Base-by-base conservation (phyloP, 2,113 vertebrate species). In the Amblyopsis rosae region DNA sequence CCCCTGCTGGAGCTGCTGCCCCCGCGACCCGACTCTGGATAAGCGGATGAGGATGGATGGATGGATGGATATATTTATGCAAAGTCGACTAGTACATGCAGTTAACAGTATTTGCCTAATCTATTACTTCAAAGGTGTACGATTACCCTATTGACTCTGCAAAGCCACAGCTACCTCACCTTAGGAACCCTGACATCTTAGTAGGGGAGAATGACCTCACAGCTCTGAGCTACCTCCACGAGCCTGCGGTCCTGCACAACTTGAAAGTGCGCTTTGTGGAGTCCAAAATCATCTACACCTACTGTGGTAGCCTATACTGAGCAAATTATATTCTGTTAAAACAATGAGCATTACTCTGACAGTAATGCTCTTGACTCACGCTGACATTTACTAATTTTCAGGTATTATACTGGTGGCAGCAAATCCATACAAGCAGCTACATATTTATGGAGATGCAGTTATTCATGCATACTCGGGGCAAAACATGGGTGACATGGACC, bases 171-270 rank as follows among this genome's bases (percentile, higher is more conserved):
- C 91, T 99, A 72, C 97, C 96, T 11, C 95, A 94, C 0, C 93
- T 99, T 0, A 90, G 97, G 69, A 99, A 99, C 75, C 97, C 98
- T 0, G 98, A 99, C 86, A 96, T 99, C 72, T 93, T 99, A 4
- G 98, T 99, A 71, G 98, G 98, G 15, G 98, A 99, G 92, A 99
- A 99, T 16, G 98, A 99, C 83, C 96, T 99, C 87, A 99, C 98
- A 0, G 96, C 98, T 1, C 97, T 99, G 80, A 99, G 98, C 85
- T 99, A 99, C 66, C 95, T 99, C 60, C 98, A 99, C 0, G 98
- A 99, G 48, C 96, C 98, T 0, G 98, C 96, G 0, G 98, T 99
- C 48, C 92, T 99, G 0, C 97, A 99, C 80, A 99, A 98, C 11
- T 95, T 99, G 70, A 94, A 90, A 84, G 90, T 99, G 75, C 95